Evolutionary conservation across 35 echinoderm and acorn worm genomes (phyloP), one percentile per base, ranked within the genome.

Genomic region (Diadema setosum): DNA sequence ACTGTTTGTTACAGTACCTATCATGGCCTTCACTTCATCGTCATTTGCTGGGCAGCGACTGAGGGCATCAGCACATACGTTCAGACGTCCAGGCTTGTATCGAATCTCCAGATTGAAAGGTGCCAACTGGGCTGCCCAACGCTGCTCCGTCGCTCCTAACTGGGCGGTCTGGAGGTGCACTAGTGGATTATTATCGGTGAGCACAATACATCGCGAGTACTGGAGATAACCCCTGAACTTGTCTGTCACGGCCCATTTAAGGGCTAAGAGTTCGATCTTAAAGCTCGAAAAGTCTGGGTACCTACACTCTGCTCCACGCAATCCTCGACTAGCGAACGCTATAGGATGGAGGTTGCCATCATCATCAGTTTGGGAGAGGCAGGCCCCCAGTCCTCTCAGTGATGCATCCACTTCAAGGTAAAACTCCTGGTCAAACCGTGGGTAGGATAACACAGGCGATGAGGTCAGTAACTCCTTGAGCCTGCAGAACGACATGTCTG

Each of bases 31-130:
- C 18, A 17, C 74, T 37, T 80, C 40, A 7, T 50, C 7, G 7
- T 50, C 7, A 50, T 7, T 18, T 9, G 7, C 46, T 9, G 81
- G 70, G 41, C 55, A 85, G 6, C 90, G 15, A 37, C 90, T 25
- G 87, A 93, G 50, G 2, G 90, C 83, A 81, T 92, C 90, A 3
- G 90, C 90, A 65, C 85, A 87, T 20, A 57, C 41, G 32, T 93
- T 93, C 12, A 39, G 29, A 26, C 50, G 20, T 6, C 91, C 90
- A 17, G 43, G 31, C 45, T 58, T 76, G 42, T 87, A 87, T 32
- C 63, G 50, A 65, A 84, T 30, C 25, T 65, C 32, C 52, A 65
- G 85, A 26, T 85, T 61, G 82, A 84, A 91, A 2, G 89, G 32
- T 23, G 90, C 90, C 5, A 92, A 74, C 40, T 92, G 83, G 0